Percentiles rank a stretch among this genome's conserved stretches.
phyloP scores from a whole-genome alignment of 2,888 invertebrate genomes.

The Eristalis arbustorum region DNA sequence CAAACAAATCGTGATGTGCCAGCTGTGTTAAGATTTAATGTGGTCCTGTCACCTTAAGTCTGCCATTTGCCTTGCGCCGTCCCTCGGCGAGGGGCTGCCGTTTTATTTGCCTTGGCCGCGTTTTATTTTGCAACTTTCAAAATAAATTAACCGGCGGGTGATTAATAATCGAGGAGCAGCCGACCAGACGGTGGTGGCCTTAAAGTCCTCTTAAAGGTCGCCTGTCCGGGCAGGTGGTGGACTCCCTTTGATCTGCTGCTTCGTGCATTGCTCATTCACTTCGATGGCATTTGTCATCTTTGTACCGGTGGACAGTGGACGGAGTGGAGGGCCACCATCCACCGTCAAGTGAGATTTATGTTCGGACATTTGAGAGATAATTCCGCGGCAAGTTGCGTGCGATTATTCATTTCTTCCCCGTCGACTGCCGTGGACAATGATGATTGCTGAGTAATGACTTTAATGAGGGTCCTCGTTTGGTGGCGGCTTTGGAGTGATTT shows the following conservation, averaged over 20 bases:
- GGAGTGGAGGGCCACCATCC: too few relatives aligned
- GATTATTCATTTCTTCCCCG: conserved; percentile 22
- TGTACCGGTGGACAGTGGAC: neutral
- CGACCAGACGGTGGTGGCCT: neutral
- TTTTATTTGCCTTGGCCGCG: conserved; percentile 37
- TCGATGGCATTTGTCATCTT: conserved; percentile 56
- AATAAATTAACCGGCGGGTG: conserved; percentile 63
- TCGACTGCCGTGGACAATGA: neutral
- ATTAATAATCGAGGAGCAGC: conserved; percentile 48
- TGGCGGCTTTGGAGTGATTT: neutral
- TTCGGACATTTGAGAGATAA: conserved; percentile 51
- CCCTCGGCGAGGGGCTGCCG: neutral
- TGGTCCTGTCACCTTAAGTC: conserved; percentile 62
- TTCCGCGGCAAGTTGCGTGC: conserved; percentile 48
- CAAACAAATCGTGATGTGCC: conserved; percentile 64
- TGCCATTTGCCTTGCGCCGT: conserved; percentile 4
- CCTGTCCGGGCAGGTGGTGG: conserved; percentile 39
- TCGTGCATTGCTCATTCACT: conserved; percentile 25
- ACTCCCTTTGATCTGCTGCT: conserved; percentile 27
- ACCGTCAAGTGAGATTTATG: conserved; percentile 25
- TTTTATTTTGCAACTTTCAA: conserved; percentile 49
- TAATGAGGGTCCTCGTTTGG: conserved; percentile 2
- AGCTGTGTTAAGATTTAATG: conserved; percentile 67
- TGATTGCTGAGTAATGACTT: conserved; percentile 32
- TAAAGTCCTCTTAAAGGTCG: conserved; percentile 22